Conservation (phyloP, 2,888 invertebrate species). For the Hirtodrosophila cameraria region DNA sequence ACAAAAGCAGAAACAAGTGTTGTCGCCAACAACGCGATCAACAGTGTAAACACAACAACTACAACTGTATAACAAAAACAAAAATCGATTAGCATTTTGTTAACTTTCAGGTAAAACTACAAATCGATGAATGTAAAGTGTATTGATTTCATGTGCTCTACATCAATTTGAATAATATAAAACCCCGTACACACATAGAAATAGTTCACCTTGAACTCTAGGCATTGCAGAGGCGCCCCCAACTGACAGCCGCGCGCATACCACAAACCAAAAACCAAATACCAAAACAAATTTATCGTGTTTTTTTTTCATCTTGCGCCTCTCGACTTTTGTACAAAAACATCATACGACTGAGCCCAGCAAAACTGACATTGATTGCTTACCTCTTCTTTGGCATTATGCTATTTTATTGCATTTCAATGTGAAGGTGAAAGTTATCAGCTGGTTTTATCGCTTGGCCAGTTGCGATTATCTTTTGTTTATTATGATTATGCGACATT, state of each 20-base stretch:
- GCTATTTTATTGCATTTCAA: conserved; percentile 51
- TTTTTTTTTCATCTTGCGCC: conserved; percentile 5
- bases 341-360: background rate
- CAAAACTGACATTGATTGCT: conserved; percentile 20
- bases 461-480: conserved; percentile 24
- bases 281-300: conserved; percentile 15
- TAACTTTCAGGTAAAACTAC: conserved; percentile 45
- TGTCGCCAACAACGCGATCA: background rate
- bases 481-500: background rate
- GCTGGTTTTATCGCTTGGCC: conserved; percentile 45
- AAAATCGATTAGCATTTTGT: conserved; percentile 51
- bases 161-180: background rate
- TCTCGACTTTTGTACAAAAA: background rate
- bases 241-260: conserved; percentile 3
- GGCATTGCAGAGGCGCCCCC: conserved; percentile 18
- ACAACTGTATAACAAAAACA: conserved; percentile 24
- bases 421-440: conserved; percentile 77
- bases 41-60: conserved; percentile 12
- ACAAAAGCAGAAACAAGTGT: background rate
- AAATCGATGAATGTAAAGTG: conserved; percentile 51
- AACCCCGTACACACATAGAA: conserved; percentile 1
- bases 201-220: conserved; percentile 45
- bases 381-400: conserved; percentile 7
- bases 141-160: conserved; percentile 17
- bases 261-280: conserved; percentile 31